A percentile compares a stretch with the other conserved stretches of the same genome.
These are phyloP conservation scores for Cavia aperea DNA, from an alignment of 2,113 vertebrate genomes.

Conservation along the genomic window DNA sequence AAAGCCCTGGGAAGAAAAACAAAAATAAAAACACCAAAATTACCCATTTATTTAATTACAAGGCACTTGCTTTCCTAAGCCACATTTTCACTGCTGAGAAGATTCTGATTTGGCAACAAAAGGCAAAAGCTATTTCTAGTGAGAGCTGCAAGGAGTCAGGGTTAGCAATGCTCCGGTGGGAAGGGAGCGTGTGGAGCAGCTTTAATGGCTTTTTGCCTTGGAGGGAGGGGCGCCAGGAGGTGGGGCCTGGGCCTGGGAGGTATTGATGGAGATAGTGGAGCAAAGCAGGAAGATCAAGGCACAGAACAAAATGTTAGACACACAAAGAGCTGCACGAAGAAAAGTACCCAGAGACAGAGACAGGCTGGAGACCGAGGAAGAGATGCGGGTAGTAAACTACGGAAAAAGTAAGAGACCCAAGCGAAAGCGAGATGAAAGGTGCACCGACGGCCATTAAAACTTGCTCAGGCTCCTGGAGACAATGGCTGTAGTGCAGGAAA, in stretches of 20 bases:
- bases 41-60: constrained; percentile 73
- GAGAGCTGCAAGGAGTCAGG: constrained; percentile 60
- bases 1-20: constrained; percentile 62
- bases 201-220: constrained; percentile 60
- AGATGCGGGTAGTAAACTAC: neutral
- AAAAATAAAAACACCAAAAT: constrained; percentile 70
- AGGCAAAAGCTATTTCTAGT: constrained; percentile 70
- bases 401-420: neutral
- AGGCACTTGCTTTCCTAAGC: constrained; percentile 68
- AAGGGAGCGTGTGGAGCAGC: constrained; percentile 35
- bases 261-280: constrained; percentile 11
- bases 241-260: constrained; percentile 4
- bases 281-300: constrained; percentile 58
- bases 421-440: neutral
- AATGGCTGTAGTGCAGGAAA: neutral
- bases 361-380: neutral
- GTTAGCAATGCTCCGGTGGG: constrained; percentile 7
- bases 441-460: neutral
- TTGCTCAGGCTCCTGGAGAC: neutral
- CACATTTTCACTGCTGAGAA: constrained; percentile 69
- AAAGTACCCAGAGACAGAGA: neutral
- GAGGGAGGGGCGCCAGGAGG: constrained; percentile 51
- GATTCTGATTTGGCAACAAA: constrained; percentile 73
- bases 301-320: constrained; percentile 37
- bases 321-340: constrained; percentile 39